phyloP scores from a whole-genome alignment of 2,113 vertebrate species.

The Nanorana parkeri region DNA sequence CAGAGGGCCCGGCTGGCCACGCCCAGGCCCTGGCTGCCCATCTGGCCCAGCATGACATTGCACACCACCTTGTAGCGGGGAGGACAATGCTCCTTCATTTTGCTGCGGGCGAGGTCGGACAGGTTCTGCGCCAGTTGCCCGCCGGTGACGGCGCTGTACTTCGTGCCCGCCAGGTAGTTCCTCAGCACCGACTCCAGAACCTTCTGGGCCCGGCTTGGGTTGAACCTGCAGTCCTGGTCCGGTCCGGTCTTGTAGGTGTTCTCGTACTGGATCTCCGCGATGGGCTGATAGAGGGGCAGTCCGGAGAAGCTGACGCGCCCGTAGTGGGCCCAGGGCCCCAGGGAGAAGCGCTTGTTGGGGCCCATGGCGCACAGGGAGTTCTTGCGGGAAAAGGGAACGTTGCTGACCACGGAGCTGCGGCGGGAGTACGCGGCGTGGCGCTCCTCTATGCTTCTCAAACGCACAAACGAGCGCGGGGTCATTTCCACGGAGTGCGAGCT shows the following conservation, averaged over 20 bases:
- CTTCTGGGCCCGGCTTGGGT: slow-evolving; percentile 31
- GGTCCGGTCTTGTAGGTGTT: slow-evolving; percentile 72
- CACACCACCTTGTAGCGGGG: slow-evolving; percentile 82
- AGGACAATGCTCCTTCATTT: slow-evolving; percentile 69
- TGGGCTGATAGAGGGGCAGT: slow-evolving; percentile 67
- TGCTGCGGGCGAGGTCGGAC: slow-evolving; percentile 67
- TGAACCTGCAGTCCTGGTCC: slow-evolving; percentile 66
- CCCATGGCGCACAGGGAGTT: slow-evolving; percentile 32
- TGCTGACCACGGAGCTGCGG: slow-evolving; percentile 67
- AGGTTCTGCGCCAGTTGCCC: slow-evolving; percentile 65
- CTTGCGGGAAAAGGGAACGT: slow-evolving; percentile 45
- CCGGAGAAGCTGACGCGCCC: slow-evolving; percentile 75
- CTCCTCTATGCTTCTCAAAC: slow-evolving; percentile 58
- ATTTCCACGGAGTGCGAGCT: slow-evolving; percentile 64
- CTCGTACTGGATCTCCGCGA: slow-evolving; percentile 60
- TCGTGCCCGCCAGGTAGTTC: not conserved
- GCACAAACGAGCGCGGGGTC: slow-evolving; percentile 36
- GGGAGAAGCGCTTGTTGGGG: slow-evolving; percentile 67
- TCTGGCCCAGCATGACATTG: slow-evolving; percentile 74
- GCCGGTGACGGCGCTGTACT: slow-evolving; percentile 64
- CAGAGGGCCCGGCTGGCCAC: slow-evolving; percentile 75
- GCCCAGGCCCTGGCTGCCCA: slow-evolving; percentile 66
- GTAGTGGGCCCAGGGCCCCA: slow-evolving; percentile 67
- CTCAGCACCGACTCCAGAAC: slow-evolving; percentile 66
- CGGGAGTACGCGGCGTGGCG: slow-evolving; percentile 63